Base-by-base conservation (phyloP, 2,113 vertebrate genomes). In the Hemibagrus wyckioides region DNA sequence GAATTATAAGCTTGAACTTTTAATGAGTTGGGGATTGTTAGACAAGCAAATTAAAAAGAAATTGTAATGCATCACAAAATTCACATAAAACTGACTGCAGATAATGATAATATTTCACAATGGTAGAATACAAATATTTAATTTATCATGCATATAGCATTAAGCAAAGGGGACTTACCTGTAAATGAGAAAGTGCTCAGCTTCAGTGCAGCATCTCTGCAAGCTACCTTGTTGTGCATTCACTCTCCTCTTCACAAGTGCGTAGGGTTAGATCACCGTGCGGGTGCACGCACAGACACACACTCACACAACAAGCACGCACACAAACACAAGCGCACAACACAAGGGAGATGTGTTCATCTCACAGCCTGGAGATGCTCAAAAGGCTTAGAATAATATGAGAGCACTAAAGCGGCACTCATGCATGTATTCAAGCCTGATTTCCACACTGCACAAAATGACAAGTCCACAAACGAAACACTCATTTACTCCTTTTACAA, bases 211-310 rank as follows among this genome's bases (percentile, higher is more conserved):
- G 82, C 85, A 88, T 88, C 87, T 82, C 87, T 88, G 75, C 75
- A 63, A 87, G 83, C 25, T 30, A 80, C 36, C 75, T 44, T 13
- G 57, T 76, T 87, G 33, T 77, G 56, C 0, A 77, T 50, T 59
- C 63, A 50, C 63, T 44, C 80, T 69, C 87, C 89, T 44, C 82
- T 87, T 82, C 80, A 85, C 80, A 65, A 56, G 83, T 91, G 91
- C 88, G 84, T 91, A 80, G 82, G 79, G 85, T 63, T 88, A 91
- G 84, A 82, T 82, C 80, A 89, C 76, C 80, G 79, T 48, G 81
- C 69, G 84, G 52, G 83, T 82, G 63, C 73, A 25, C 57, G 30
- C 33, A 76, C 56, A 52, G 23, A 83, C 80, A 69, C 36, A 83
- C 25, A 17, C 80, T 30, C n/a, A n/a, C n/a, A n/a, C n/a, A n/a